Base-by-base conservation (phyloP, 2,888 invertebrate genomes). In the Strigamia transsilvanica region DNA sequence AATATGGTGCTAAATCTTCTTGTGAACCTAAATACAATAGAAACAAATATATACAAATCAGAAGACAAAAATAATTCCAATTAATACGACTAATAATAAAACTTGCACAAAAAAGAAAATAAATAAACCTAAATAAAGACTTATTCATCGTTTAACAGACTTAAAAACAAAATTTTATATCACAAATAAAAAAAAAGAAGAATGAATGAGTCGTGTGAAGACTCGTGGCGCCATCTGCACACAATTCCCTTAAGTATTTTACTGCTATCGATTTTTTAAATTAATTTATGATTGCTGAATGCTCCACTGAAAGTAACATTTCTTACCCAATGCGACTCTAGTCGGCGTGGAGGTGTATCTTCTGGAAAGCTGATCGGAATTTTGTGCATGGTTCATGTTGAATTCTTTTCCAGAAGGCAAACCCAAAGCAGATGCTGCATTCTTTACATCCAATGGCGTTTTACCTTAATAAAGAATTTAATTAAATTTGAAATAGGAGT, bases 301-400 rank as follows among this genome's bases (percentile, higher is more conserved):
- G 73, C 2, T 66, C 21, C 23, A 6, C 2, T 7, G 9, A 10
- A 38, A 51, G 66, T 1, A 27, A 73, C 23, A 9, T 73, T 4
- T 23, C 9, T 82, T 78, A 82, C 82, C 82, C 38, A 82, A 46
- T 46, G 77, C 82, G 32, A 82, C 82, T 78, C 78, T 77, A 21
- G 82, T 82, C 27, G 82, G 82, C 15, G 82, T 82, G 15, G 82
- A 73, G 42, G 56, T 78, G 82, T 82, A 82, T 32, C 82, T 42
- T 41, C 82, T 23, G 32, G 82, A 82, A 41, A 82, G 42, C 78
- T 73, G 82, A 38, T 82, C 82, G 21, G 82, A 82, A 82, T 78
- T 78, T 46, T 82, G 77, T 32, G 27, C 23, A 78, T 27, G 38
- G 56, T n/a, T 78, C 34, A 61, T 34, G 41, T 73, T 78, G 51